Base-by-base conservation (phyloP, 2,113 vertebrate species). In the Crocuta crocuta region DNA sequence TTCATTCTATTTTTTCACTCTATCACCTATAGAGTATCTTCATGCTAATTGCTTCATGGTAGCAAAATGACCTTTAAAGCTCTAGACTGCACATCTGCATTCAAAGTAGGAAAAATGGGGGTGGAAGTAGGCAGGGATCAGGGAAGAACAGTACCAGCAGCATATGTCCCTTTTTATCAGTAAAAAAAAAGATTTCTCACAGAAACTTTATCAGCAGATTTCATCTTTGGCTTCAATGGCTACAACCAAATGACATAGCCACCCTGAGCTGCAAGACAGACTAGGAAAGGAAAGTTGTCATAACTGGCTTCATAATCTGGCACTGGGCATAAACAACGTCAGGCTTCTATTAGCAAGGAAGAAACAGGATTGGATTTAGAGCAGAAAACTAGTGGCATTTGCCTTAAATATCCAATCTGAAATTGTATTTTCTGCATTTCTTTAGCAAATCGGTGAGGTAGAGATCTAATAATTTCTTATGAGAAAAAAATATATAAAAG, bases 31-130 rank as follows among this genome's bases (percentile, higher is more conserved):
- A 93, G 3, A 39, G 16, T 88, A 80, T 92, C 78, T 43, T 93
- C 48, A 70, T 58, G 7, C 4, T 81, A 76, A 70, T 63, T 45
- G n/a, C 58, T 15, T 95, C 39, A 50, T 35, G 5, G 55, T 53
- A 63, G 9, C 11, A 97, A 96, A 78, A 58, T 90, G 66, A 15
- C 24, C 92, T 58, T 68, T 90, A 79, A 92, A 71, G 45, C 48
- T 86, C 21, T 89, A 66, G 10, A 55, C 13, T 83, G 45, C 45
- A 23, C 28, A 63, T 48, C 12, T 84, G 70, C 80, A 94, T 84
- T 85, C 48, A 76, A 85, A 88, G 78, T 83, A 53, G 74, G 63
- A 53, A 94, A 73, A 92, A 65, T 35, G 4, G 48, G 16, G 6
- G 28, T 43, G 2, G 10, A 17, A 48, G 23, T 58, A 31, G n/a